Conservation (phyloP, 2,888 invertebrate species). For the Eurois occulta region DNA sequence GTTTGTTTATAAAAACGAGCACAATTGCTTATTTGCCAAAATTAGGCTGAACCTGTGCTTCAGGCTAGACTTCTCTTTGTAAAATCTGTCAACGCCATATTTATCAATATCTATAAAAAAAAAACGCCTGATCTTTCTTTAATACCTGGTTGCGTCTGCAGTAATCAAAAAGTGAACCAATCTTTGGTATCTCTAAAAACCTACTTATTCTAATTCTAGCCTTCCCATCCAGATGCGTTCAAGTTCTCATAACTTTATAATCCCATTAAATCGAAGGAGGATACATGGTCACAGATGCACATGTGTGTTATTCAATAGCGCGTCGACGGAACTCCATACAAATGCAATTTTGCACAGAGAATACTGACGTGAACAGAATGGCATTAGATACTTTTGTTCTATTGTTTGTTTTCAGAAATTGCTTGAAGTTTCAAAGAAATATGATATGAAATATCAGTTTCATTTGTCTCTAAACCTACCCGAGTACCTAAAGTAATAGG, state of each 20-base stretch:
- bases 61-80: background rate
- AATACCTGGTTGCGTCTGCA: background rate
- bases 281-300: slow-evolving; percentile 41
- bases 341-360: slow-evolving; percentile 61
- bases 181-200: background rate
- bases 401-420: slow-evolving; percentile 44
- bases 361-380: slow-evolving; percentile 61
- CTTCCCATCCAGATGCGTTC: background rate
- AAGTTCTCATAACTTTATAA: slow-evolving; percentile 36
- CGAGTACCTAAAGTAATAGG: background rate
- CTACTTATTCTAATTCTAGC: background rate
- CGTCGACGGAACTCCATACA: slow-evolving; percentile 52
- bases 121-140: background rate
- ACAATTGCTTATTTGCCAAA: background rate
- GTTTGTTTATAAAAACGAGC: background rate
- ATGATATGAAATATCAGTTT: slow-evolving; percentile 34
- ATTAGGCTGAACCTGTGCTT: background rate
- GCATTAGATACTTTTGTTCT: slow-evolving; percentile 46
- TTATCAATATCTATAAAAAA: background rate
- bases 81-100: background rate
- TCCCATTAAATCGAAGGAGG: slow-evolving; percentile 30
- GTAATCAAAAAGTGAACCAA: background rate
- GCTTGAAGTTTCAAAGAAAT: slow-evolving; percentile 30
- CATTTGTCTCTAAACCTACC: slow-evolving; percentile 9
- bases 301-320: slow-evolving; percentile 55